Percentiles rank a stretch among this genome's conserved stretches.
Conservation (phyloP, 2,113 vertebrate genomes). For the Chrysemys picta region DNA sequence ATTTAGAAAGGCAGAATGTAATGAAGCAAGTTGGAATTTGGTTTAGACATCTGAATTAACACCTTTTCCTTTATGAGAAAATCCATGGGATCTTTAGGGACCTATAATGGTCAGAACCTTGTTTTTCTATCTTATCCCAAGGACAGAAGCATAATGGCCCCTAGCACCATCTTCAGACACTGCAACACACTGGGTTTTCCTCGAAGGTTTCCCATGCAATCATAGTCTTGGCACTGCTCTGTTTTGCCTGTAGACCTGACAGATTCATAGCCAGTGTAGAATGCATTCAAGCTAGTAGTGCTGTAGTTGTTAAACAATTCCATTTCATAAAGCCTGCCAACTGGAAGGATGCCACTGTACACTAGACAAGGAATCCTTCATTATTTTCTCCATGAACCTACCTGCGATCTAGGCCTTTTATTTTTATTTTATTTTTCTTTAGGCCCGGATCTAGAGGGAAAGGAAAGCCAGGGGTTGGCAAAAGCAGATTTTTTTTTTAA, state of each 20-base stretch:
- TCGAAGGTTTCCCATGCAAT: not conserved
- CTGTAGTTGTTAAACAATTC: not conserved
- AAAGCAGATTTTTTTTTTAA: not conserved
- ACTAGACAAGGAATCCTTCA: not conserved
- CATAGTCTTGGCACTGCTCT: not conserved
- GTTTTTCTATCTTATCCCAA: not conserved
- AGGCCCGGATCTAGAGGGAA: not conserved
- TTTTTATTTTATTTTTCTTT: not conserved
- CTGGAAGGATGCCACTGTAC: not conserved
- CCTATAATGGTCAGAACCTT: accelerated
- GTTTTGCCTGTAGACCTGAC: not conserved
- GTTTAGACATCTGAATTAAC: not conserved
- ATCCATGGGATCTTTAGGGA: not conserved
- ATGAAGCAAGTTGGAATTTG: not conserved
- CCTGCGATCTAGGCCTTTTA: not conserved
- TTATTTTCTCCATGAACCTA: not conserved
- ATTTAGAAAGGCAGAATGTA: not conserved
- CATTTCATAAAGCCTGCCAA: not conserved
- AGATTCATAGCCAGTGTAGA: not conserved
- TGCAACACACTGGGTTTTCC: not conserved
- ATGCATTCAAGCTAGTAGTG: not conserved
- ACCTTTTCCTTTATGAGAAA: not conserved
- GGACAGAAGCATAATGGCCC: not conserved
- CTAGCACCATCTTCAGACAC: not conserved
- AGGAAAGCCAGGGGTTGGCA: not conserved